phyloP scores from a whole-genome alignment of 2,888 invertebrate species.

The Trichogramma dendrolimi region DNA sequence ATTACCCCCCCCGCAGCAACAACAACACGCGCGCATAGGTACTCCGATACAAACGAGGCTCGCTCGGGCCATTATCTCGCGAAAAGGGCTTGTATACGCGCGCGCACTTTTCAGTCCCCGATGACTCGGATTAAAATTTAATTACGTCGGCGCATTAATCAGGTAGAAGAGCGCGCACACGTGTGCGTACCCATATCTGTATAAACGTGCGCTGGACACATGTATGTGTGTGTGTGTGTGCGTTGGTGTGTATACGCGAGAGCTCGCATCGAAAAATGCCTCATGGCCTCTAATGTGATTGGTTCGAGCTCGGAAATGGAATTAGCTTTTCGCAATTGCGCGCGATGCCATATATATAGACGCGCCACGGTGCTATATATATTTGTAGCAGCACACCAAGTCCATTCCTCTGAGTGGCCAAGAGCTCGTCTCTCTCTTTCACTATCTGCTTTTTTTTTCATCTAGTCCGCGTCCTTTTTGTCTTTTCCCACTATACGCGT shows the following conservation, averaged over 20 bases:
- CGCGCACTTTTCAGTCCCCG: slow-evolving; percentile 23
- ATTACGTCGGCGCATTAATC: slow-evolving; percentile 34
- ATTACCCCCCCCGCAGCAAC: no score
- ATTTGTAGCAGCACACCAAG: slow-evolving; percentile 10
- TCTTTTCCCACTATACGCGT: background rate
- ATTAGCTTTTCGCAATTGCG: no score
- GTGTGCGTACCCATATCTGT: no score
- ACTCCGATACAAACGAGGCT: background rate
- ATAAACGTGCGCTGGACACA: no score
- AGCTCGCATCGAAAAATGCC: no score
- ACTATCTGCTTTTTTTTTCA: slow-evolving; percentile 11
- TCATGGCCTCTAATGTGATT: no score
- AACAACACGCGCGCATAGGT: no score
- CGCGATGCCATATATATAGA: no score
- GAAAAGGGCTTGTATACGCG: background rate
- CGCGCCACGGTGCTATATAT: background rate
- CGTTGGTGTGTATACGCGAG: no score
- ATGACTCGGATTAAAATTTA: slow-evolving; percentile 47
- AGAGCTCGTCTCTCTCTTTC: slow-evolving; percentile 18
- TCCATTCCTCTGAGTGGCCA: slow-evolving; percentile 40
- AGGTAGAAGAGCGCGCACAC: background rate
- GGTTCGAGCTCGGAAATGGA: no score
- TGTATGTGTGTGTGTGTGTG: no score
- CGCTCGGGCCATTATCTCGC: background rate
- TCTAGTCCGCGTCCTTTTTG: slow-evolving; percentile 18